Evolutionary conservation across 2,888 invertebrate genomes (phyloP), one percentile per base, ranked within the genome.

Genomic region (Drosophila neutralis): DNA sequence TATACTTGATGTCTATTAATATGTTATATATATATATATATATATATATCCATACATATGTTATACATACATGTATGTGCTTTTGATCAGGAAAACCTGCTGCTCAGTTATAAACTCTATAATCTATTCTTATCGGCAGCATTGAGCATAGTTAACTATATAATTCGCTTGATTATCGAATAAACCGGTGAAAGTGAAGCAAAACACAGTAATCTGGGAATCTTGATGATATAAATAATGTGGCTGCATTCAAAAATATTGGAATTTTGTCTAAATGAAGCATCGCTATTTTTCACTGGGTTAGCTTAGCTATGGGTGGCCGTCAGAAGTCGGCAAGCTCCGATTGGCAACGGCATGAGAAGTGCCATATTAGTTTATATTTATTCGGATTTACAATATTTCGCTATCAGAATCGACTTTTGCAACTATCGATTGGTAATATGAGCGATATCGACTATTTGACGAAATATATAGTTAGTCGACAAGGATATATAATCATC

Each of bases 111-210:
- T 24, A 27, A 24, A 27, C 33, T 29, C n/a, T 10, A 27, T 4
- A 27, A 40, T 31, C 1, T 48, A 48, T 45, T 66, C 67, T 18
- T 27, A 24, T 21, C n/a, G 13, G 21, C 24, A 31, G 64, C 38
- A 4, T 38, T 38, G 8, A 18, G 18, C 18, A 18, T 4, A 18
- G 38, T 21, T 7, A 45, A 15, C 42, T 11, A 24, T 2, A 15
- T 15, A 15, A 24, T 13, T 15, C 7, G 18, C 40, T 40, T n/a
- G 36, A 36, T 36, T 36, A n/a, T 18, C n/a, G 40, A n/a, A 40
- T n/a, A 40, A n/a, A n/a, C 2, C 40, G 40, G n/a, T n/a, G 10
- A 40, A 40, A 24, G 21, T 24, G 2, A 24, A 45, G 45, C 24
- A 11, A 42, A 42, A 1, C 21, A 21, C 21, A 42, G 21, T 11